A percentile compares a stretch with the other conserved stretches of the same genome.
These are phyloP conservation scores for Chlamydotis undulata DNA, from an alignment of 2,113 vertebrate genomes.

Conservation along the genomic window DNA sequence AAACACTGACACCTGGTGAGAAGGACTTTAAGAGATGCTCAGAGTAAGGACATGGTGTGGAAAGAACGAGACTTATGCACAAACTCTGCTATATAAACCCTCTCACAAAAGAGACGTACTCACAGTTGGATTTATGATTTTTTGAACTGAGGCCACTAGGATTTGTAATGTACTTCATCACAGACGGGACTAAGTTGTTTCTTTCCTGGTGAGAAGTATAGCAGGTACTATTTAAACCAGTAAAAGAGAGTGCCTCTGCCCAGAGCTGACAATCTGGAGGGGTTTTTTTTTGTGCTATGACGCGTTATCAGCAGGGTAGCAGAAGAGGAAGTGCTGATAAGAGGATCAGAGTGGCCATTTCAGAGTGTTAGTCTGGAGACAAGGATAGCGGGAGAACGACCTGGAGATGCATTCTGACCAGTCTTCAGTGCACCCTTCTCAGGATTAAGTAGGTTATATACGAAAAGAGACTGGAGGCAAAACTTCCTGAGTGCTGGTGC, in stretches of 20 bases:
- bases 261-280: not conserved
- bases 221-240: not conserved
- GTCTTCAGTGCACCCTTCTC: not conserved
- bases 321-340: not conserved
- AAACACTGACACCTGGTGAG: not conserved
- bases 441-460: not conserved
- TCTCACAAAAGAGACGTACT: not conserved
- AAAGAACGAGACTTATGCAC: not conserved
- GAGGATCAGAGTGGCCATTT: not conserved
- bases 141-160: not conserved
- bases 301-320: not conserved
- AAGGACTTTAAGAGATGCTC: not conserved
- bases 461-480: not conserved
- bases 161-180: not conserved
- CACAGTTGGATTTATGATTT: not conserved
- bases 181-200: not conserved
- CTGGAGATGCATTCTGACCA: not conserved
- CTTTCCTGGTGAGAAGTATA: not conserved
- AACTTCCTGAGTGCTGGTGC: slow-evolving; percentile 6
- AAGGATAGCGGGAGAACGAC: not conserved
- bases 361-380: not conserved
- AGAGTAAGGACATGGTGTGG: not conserved
- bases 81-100: not conserved
- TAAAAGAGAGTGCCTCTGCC: not conserved
- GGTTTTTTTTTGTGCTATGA: not conserved